These are phyloP conservation scores for Engraulis encrasicolus DNA, from an alignment of 2,113 vertebrate genomes.

Conservation along the genomic window DNA sequence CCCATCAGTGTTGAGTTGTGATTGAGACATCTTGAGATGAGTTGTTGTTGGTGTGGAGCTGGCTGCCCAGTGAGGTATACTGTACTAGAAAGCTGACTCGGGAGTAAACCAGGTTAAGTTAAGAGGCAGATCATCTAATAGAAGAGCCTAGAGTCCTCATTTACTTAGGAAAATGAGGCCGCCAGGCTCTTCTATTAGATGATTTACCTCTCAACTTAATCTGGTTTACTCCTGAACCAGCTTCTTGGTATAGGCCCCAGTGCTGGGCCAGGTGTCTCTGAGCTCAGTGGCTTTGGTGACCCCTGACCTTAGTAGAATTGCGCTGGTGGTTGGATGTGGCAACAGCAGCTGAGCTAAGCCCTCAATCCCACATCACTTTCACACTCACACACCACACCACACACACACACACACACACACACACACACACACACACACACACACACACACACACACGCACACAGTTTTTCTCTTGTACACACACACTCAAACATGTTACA, in stretches of 20 bases:
- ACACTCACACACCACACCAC: not conserved
- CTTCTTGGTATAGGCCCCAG: too few relatives aligned
- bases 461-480: not conserved
- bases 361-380: conserved; percentile 28
- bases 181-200: too few relatives aligned
- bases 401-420: not conserved
- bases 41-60: conserved; percentile 54
- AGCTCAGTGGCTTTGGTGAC: conserved; percentile 61
- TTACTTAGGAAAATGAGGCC: too few relatives aligned
- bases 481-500: too few relatives aligned
- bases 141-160: too few relatives aligned
- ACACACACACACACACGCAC: not conserved
- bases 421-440: not conserved
- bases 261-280: conserved; percentile 63
- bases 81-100: too few relatives aligned
- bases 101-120: too few relatives aligned
- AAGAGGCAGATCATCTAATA: too few relatives aligned
- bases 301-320: conserved; percentile 57
- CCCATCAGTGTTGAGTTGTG: conserved; percentile 27
- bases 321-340: conserved; percentile 54
- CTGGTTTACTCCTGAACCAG: too few relatives aligned
- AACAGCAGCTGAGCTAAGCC: conserved; percentile 61
- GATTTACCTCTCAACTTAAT: too few relatives aligned
- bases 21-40: conserved; percentile 31
- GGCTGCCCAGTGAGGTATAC: conserved; percentile 22